Base-by-base conservation (phyloP, 2,888 invertebrate genomes). In the Chironomus tentans region DNA sequence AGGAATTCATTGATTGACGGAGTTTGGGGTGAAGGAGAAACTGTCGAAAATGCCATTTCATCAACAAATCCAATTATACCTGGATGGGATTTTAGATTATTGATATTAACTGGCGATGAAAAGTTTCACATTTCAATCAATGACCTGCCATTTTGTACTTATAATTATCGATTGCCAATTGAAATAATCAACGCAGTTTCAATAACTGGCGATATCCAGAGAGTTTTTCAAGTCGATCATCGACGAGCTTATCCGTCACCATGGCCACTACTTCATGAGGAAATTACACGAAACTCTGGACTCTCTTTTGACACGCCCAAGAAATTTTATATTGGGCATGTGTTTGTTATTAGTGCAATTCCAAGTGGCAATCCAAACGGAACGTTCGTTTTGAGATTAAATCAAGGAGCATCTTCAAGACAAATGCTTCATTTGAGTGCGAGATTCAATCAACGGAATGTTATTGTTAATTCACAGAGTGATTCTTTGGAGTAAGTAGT, bases 161-260 rank as follows among this genome's bases (percentile, higher is more conserved):
- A 81, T 77, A 78, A 78, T 0, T 83, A 82, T 79, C 83, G 84
- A 0, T 50, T 83, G 50, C 81, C 83, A 0, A 50, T 83, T 28
- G 79, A 79, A 7, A 73, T 79, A 0, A 79, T 84, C 56, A 81
- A 82, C 5, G 78, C 81, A 0, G 77, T 84, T 10, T 81, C 83
- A 76, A 80, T 84, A 56, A 79, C 79, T n/a, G 83, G 82, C 77
- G 83, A 84, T 77, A 81, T 84, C 77, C 83, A 84, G 78, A 81
- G 80, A 28, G 80, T 84, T 24, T 83, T 82, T 76, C 84, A 84
- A 78, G 81, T 84, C 3, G 84, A 84, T 79, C 84, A 84, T 79
- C 82, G 84, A 4, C 79, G 82, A 1, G 78, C 82, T 0, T 84
- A 81, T 69, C 84, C 84, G 38, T 81, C 81, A 78, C 83, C 84